Percentiles rank a stretch among this genome's conserved stretches.
These are phyloP conservation scores for Camelus dromedarius DNA, from an alignment of 2,113 vertebrate species.

Conservation along the genomic window DNA sequence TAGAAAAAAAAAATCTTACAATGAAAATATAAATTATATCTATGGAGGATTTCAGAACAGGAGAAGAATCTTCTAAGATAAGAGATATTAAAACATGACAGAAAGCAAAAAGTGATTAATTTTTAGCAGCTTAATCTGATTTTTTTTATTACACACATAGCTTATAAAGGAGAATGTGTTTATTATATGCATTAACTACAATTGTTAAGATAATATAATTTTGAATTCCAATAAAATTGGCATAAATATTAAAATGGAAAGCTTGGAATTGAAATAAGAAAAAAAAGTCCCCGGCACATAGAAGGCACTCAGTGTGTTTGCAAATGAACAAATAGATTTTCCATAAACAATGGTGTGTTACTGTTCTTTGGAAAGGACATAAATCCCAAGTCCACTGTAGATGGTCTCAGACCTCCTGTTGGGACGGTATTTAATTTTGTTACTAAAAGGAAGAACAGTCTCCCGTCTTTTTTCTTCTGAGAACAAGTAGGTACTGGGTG, in stretches of 20 bases:
- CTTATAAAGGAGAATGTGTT: not conserved
- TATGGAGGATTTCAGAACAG: not conserved
- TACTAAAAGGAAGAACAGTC: not conserved
- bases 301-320: not conserved
- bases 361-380: not conserved
- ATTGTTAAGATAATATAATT: not conserved
- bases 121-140: not conserved
- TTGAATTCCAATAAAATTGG: not conserved
- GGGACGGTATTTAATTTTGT: not conserved
- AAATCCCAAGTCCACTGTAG: not conserved
- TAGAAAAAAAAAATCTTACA: not conserved
- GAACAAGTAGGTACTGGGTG: constrained; percentile 3
- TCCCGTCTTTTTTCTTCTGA: not conserved
- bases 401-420: not conserved
- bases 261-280: not conserved
- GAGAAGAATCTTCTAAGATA: not conserved
- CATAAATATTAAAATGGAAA: not conserved
- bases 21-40: not conserved
- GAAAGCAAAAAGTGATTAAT: not conserved
- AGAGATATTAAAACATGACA: not conserved
- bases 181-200: not conserved
- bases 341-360: not conserved
- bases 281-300: not conserved
- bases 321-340: not conserved
- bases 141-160: not conserved